Percentiles rank a stretch among this genome's conserved stretches.
These are phyloP conservation scores for Gymnocheta viridis DNA, from an alignment of 2,888 invertebrate genomes.

Conservation along the genomic window DNA sequence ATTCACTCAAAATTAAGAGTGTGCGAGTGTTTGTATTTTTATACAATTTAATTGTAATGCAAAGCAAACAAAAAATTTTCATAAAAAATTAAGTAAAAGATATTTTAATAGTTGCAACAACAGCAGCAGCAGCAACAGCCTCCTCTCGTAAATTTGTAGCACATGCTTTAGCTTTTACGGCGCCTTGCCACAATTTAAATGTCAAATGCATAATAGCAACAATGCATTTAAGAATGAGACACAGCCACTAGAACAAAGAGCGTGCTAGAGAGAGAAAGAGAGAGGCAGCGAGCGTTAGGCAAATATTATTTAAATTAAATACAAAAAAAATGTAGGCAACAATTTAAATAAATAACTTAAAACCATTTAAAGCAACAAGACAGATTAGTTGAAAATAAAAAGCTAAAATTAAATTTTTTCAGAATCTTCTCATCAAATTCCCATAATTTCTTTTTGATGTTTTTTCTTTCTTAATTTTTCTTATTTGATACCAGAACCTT, in stretches of 20 bases:
- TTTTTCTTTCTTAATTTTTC: slow-evolving; percentile 3
- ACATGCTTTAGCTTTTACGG: slow-evolving; percentile 65
- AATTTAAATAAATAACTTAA: slow-evolving; percentile 61
- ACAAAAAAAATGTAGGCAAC: slow-evolving; percentile 58
- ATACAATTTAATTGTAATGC: slow-evolving; percentile 66
- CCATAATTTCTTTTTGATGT: slow-evolving; percentile 55
- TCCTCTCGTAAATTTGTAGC: slow-evolving; percentile 52
- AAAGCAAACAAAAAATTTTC: slow-evolving; percentile 17
- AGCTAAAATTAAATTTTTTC: slow-evolving; percentile 20
- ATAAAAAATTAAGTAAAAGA: slow-evolving; percentile 58
- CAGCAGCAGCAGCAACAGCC: slow-evolving; percentile 19
- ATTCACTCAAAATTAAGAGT: slow-evolving; percentile 50
- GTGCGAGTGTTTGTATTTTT: slow-evolving; percentile 10
- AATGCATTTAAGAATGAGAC: slow-evolving; percentile 30
- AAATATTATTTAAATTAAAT: slow-evolving; percentile 52
- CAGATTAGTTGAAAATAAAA: slow-evolving; percentile 26
- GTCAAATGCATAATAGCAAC: slow-evolving; percentile 68
- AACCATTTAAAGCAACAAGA: slow-evolving; percentile 53
- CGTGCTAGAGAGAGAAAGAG: background rate
- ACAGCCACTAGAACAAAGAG: slow-evolving; percentile 5
- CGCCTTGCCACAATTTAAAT: slow-evolving; percentile 70
- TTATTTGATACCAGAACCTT: slow-evolving; percentile 37
- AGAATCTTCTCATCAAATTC: slow-evolving; percentile 43
- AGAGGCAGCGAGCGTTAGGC: slow-evolving; percentile 1
- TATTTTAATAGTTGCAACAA: slow-evolving; percentile 65